Evolutionary conservation across 2,888 invertebrate species (phyloP), one percentile per base, ranked within the genome.

Genomic region (Siphlonurus alternatus): DNA sequence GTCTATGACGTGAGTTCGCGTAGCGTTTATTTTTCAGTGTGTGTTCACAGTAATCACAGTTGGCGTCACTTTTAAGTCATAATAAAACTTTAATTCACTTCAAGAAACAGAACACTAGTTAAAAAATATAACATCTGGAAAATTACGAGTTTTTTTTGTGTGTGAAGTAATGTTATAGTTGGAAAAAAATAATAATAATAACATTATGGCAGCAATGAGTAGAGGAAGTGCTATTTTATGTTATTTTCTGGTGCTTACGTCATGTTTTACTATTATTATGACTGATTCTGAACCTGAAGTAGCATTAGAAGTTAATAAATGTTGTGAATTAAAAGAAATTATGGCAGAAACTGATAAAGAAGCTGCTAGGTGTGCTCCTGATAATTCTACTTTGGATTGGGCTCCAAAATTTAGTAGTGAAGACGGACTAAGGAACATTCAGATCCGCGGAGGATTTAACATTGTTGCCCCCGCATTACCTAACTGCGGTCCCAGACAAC

Each of bases 241-340:
- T n/a, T n/a, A n/a, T n/a, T n/a, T n/a, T n/a, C 15, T 38, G 38
- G 38, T 38, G 38, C 7, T 38, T 5, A 38, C 15, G 15, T 38
- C 38, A 38, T 38, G 5, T 38, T 5, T 38, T n/a, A n/a, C n/a
- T n/a, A n/a, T n/a, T n/a, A n/a, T n/a, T n/a, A n/a, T n/a, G n/a
- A n/a, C 38, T 38, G 2, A 53, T n/a, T 15, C 62, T 53, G 18
- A 20, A 53, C 24, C 54, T 25, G 23, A 18, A 59, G 61, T 68
- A 59, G 74, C 77, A 22, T 77, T 87, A 24, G 78, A 79, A 70
- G 82, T 91, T 68, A 87, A 87, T 72, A 91, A 91, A 80, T 91
- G 91, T 73, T 91, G 91, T 75, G 86, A 86, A 72, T 75, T 77
- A 63, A 79, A 84, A 70, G 87, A 90, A 74, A 76, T 90, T 64